Percentiles rank a stretch among this genome's conserved stretches.
phyloP scores from a whole-genome alignment of 2,888 invertebrate genomes.

The Drosophila robusta region DNA sequence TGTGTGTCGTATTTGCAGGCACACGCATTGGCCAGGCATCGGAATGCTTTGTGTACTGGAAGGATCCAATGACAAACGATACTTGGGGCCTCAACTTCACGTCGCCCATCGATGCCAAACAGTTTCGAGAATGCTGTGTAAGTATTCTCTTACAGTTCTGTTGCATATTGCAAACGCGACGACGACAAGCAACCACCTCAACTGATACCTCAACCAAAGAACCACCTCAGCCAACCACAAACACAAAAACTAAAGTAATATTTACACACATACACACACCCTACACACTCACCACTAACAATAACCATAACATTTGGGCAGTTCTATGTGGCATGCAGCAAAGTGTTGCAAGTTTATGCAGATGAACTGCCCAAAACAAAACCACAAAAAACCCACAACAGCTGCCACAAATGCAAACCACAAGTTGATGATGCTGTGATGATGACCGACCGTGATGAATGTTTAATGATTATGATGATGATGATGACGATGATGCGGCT shows the following conservation, averaged over 20 bases:
- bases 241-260: slow-evolving; percentile 44
- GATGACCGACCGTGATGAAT: slow-evolving; percentile 54
- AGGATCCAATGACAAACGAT: slow-evolving; percentile 97
- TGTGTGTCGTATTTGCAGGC: slow-evolving; percentile 86
- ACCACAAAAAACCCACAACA: slow-evolving; percentile 13
- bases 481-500: slow-evolving; percentile 16
- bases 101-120: slow-evolving; percentile 98
- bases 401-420: slow-evolving; percentile 33
- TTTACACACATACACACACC: slow-evolving; percentile 28
- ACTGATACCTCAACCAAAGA: slow-evolving; percentile 69
- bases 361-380: slow-evolving; percentile 21
- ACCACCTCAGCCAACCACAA: slow-evolving; percentile 68
- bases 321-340: slow-evolving; percentile 20
- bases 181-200: slow-evolving; percentile 65
- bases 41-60: slow-evolving; percentile 99
- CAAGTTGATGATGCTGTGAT: slow-evolving; percentile 50
- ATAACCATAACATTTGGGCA: slow-evolving; percentile 36
- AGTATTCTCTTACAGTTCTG: slow-evolving; percentile 87
- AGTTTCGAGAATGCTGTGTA: slow-evolving; percentile 98
- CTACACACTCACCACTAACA: slow-evolving; percentile 25
- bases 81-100: slow-evolving; percentile 99
- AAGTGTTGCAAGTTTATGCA: slow-evolving; percentile 6
- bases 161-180: slow-evolving; percentile 51
- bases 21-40: slow-evolving; percentile 98
- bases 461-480: slow-evolving; percentile 31